phyloP scores from a whole-genome alignment of 2,888 invertebrate genomes.

The Mythimna loreyi region DNA sequence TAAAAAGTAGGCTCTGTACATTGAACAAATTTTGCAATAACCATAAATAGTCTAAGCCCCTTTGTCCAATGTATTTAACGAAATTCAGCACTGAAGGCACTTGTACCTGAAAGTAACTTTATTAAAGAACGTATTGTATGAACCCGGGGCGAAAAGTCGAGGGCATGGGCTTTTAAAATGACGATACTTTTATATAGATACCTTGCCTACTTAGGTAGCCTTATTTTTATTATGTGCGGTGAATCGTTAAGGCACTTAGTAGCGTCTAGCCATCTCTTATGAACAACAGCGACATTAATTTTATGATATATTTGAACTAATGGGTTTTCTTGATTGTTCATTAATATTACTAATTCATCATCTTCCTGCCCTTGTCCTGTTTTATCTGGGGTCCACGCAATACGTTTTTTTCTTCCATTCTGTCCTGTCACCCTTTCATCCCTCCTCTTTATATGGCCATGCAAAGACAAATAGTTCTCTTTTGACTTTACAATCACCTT shows the following conservation, averaged over 20 bases:
- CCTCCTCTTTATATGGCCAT: no score
- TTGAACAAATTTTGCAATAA: slow-evolving; percentile 42
- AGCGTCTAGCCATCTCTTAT: not conserved
- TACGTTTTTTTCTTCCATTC: no score
- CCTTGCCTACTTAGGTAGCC: not conserved
- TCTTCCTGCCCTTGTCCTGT: no score
- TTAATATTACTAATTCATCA: not conserved
- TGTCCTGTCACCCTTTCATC: no score
- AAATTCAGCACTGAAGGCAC: slow-evolving; percentile 25
- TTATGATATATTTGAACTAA: slow-evolving; percentile 7
- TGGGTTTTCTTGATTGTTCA: not conserved
- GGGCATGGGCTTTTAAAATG: slow-evolving; percentile 21
- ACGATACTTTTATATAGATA: slow-evolving; percentile 1
- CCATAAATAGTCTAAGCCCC: slow-evolving; percentile 40
- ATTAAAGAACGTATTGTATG: slow-evolving; percentile 44
- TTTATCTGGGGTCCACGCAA: no score
- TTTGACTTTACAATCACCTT: no score
- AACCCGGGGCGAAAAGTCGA: slow-evolving; percentile 36
- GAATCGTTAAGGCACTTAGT: slow-evolving; percentile 16
- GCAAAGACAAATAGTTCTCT: no score
- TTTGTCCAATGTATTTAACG: slow-evolving; percentile 41
- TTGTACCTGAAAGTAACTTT: slow-evolving; percentile 44
- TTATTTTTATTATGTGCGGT: slow-evolving; percentile 10
- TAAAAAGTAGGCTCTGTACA: slow-evolving; percentile 28
- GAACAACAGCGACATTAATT: slow-evolving; percentile 7